A percentile compares a stretch with the other conserved stretches of the same genome.
Conservation (phyloP, 2,113 vertebrate genomes). For the Nothocercus julius region DNA sequence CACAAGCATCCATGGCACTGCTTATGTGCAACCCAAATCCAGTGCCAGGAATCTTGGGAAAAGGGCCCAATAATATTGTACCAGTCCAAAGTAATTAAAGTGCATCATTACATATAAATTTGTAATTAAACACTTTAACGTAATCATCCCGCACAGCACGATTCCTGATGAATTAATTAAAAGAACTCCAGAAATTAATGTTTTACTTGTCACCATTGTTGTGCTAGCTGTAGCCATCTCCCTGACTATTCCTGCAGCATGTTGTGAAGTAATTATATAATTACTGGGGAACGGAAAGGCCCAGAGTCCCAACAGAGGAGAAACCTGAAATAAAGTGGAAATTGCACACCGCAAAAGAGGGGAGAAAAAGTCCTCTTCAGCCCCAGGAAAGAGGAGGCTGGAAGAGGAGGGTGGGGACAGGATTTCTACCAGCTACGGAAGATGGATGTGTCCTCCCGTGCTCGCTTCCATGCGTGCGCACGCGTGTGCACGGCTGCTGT, state of each 20-base stretch:
- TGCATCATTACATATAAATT: conserved; percentile 92
- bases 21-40: conserved; percentile 66
- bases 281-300: conserved; percentile 70
- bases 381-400: neutral
- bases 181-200: conserved; percentile 89
- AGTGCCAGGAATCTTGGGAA: conserved; percentile 84
- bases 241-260: conserved; percentile 75
- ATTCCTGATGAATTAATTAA: conserved; percentile 91
- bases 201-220: conserved; percentile 87
- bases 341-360: conserved; percentile 17
- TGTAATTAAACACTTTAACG: conserved; percentile 94
- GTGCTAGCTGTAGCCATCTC: conserved; percentile 71
- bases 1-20: conserved; percentile 68
- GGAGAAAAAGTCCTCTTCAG: neutral
- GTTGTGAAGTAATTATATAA: conserved; percentile 79
- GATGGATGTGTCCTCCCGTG: neutral
- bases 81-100: conserved; percentile 92
- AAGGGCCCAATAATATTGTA: conserved; percentile 90
- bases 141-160: conserved; percentile 90
- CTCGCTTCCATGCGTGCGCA: fast-evolving
- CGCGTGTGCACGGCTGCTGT: neutral
- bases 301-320: conserved; percentile 72
- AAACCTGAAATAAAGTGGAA: conserved; percentile 63
- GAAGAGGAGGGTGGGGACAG: neutral
- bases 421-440: neutral